These are phyloP conservation scores for Hippocampus kuda DNA, from an alignment of 2,797 vertebrate genomes.

Conservation along the genomic window DNA sequence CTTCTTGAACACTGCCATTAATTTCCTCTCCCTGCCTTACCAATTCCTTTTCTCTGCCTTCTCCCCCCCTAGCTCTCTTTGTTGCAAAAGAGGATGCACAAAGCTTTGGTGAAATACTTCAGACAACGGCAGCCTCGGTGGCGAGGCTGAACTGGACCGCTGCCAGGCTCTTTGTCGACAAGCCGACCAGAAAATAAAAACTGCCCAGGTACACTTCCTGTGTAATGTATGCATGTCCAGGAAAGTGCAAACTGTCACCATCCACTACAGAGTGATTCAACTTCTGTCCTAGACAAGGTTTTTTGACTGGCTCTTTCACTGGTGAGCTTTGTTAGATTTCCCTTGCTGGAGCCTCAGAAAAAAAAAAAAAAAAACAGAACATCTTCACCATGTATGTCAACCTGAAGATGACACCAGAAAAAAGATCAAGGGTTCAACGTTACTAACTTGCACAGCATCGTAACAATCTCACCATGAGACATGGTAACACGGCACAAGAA, in stretches of 20 bases:
- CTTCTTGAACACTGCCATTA: constrained; percentile 99
- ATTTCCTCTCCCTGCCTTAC: constrained; percentile 95
- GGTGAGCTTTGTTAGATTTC: background rate
- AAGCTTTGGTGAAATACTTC: constrained; percentile 74
- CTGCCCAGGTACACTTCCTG: constrained; percentile 84
- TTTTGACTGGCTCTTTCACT: background rate
- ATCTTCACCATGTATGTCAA: background rate
- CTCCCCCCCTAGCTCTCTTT: constrained; percentile 76
- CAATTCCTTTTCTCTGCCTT: constrained; percentile 79
- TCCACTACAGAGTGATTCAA: constrained; percentile 56
- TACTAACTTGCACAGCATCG: no score
- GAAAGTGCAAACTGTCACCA: constrained; percentile 50
- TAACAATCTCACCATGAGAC: no score
- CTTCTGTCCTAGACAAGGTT: constrained; percentile 32
- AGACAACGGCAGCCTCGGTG: constrained; percentile 74
- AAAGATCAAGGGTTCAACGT: no score
- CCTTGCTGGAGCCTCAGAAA: background rate
- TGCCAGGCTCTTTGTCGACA: constrained; percentile 86
- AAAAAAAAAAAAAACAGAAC: background rate
- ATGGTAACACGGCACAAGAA: no score
- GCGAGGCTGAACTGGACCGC: constrained; percentile 77
- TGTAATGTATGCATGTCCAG: constrained; percentile 47
- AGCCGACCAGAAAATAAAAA: constrained; percentile 91
- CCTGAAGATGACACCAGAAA: background rate
- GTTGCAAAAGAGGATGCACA: constrained; percentile 79